phyloP scores from a whole-genome alignment of 2,113 vertebrate species.

The Ia io region DNA sequence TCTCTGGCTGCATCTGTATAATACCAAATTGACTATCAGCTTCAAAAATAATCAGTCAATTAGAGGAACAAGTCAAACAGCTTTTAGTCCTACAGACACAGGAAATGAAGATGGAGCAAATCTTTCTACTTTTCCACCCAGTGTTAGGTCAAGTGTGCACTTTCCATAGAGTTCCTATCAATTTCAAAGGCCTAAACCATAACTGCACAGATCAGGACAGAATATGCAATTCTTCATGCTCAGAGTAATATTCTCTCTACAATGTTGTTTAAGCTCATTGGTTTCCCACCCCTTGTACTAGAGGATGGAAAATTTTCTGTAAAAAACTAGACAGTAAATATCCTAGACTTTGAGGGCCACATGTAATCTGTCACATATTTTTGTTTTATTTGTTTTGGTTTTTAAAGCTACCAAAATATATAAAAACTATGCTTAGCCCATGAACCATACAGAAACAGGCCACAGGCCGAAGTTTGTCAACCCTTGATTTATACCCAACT shows the following conservation, averaged over 20 bases:
- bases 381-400: background rate
- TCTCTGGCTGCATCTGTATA: conserved; percentile 39
- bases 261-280: background rate
- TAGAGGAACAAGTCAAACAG: background rate
- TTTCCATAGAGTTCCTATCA: background rate
- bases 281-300: background rate
- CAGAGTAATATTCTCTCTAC: background rate
- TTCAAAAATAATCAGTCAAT: conserved; percentile 57
- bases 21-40: conserved; percentile 29
- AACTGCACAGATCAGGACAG: background rate
- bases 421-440: background rate
- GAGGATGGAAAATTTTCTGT: background rate
- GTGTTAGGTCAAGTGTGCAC: background rate
- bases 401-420: background rate
- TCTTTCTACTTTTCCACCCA: background rate
- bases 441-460: background rate
- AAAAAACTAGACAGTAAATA: background rate
- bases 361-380: background rate
- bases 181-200: background rate
- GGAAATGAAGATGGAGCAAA: conserved; percentile 29
- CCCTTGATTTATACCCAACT: background rate
- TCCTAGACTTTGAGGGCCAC: background rate
- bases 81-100: background rate
- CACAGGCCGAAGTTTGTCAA: background rate
- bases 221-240: background rate